Conservation (phyloP, 1,140 invertebrate species). For the Sesamia nonagrioides region DNA sequence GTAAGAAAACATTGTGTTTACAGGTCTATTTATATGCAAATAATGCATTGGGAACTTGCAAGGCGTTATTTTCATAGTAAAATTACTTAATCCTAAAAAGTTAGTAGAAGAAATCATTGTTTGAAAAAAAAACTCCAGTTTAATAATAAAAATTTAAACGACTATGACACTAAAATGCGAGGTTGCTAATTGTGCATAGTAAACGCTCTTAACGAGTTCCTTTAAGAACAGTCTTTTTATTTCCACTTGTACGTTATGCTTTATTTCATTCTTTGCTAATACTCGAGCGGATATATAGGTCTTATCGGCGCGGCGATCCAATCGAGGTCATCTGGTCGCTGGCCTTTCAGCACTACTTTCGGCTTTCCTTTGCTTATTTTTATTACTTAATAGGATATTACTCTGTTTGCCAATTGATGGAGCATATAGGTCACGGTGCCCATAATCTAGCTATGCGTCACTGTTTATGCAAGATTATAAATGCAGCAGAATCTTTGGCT, state of each 20-base stretch:
- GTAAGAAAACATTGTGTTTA: too few species aligned
- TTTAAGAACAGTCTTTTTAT: background rate
- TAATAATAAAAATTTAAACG: too few species aligned
- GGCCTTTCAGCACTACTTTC: constrained; percentile 1
- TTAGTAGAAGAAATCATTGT: too few species aligned
- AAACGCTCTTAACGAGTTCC: too few species aligned
- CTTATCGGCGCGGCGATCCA: constrained; percentile 2
- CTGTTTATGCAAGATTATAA: constrained; percentile 22
- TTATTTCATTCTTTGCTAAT: background rate
- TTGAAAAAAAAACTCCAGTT: too few species aligned
- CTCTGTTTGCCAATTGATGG: background rate
- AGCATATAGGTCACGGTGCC: constrained; percentile 1
- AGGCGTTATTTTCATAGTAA: too few species aligned
- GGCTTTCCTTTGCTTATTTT: constrained; percentile 4
- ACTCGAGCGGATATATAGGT: constrained; percentile 10
- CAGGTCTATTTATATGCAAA: too few species aligned
- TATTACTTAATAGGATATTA: background rate
- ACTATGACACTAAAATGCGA: too few species aligned
- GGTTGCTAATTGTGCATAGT: too few species aligned
- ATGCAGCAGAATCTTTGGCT: background rate
- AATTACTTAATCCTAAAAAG: too few species aligned
- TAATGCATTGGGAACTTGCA: too few species aligned
- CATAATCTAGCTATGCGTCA: constrained; percentile 21
- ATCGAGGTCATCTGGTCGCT: constrained; percentile 14
- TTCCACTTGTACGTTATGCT: background rate